phyloP scores from a whole-genome alignment of 2,797 vertebrate species.

The Meriones psammophilus region DNA sequence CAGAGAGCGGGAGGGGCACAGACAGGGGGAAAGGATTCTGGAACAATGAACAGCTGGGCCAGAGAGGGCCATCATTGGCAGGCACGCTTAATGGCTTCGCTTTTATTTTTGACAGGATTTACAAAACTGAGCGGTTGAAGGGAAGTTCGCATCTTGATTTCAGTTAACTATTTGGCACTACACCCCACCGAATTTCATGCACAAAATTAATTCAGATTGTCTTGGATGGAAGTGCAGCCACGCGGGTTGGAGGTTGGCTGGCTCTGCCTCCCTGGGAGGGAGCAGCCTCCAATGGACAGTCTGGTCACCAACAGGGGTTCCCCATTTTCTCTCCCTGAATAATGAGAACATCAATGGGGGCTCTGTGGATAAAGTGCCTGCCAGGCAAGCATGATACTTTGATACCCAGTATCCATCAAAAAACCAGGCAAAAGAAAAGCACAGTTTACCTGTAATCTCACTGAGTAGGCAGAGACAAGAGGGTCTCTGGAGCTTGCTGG shows the following conservation, averaged over 20 bases:
- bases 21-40: not conserved
- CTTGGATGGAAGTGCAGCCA: slow-evolving; percentile 73
- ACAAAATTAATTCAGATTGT: slow-evolving; percentile 81
- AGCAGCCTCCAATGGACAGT: not conserved
- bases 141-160: slow-evolving; percentile 81
- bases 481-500: not conserved
- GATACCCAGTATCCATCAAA: not conserved
- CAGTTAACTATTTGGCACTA: slow-evolving; percentile 80
- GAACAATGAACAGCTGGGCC: not conserved
- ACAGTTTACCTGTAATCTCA: too few relatives aligned
- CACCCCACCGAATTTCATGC: slow-evolving; percentile 72
- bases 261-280: not conserved
- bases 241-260: slow-evolving; percentile 70
- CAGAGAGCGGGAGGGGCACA: not conserved
- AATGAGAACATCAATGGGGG: not conserved
- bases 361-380: not conserved
- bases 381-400: not conserved
- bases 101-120: slow-evolving; percentile 79
- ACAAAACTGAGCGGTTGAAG: slow-evolving; percentile 57
- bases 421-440: not conserved
- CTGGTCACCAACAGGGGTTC: not conserved
- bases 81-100: slow-evolving; percentile 68
- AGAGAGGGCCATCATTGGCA: slow-evolving; percentile 64
- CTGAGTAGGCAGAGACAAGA: not conserved
- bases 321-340: not conserved